Evolutionary conservation across 2,888 invertebrate genomes (phyloP).

Genomic region (Dryobotodes eremita): DNA sequence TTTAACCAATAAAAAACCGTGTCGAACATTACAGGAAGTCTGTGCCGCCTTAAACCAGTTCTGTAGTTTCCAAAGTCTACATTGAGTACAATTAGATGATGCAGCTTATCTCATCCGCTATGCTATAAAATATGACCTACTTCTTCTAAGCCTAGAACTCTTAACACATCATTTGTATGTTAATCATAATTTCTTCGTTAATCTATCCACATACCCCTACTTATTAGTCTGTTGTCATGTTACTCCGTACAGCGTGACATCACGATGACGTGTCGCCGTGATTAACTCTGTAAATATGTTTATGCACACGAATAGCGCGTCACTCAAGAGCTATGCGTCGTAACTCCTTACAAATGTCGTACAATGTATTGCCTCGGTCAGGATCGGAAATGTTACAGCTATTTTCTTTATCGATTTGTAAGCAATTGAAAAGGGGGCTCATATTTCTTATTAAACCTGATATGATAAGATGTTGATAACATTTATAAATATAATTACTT

Average conservation of each 20-base stretch:
- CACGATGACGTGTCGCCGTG: slow-evolving; percentile 64
- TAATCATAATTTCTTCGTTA: slow-evolving; percentile 29
- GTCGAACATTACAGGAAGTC: slow-evolving; percentile 35
- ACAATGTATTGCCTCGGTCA: slow-evolving; percentile 58
- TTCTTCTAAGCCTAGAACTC: neutral
- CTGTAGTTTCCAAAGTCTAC: neutral
- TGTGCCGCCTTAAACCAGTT: slow-evolving; percentile 15
- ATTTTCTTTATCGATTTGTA: slow-evolving; percentile 31
- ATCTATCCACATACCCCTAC: slow-evolving; percentile 17
- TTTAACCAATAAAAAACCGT: slow-evolving; percentile 28
- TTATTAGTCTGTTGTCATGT: slow-evolving; percentile 33
- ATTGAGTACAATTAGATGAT: slow-evolving; percentile 2
- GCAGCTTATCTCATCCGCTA: neutral
- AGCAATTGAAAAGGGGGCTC: neutral
- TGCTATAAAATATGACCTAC: slow-evolving; percentile 2
- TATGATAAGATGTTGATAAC: slow-evolving; percentile 21
- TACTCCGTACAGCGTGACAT: slow-evolving; percentile 62
- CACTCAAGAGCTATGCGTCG: slow-evolving; percentile 51
- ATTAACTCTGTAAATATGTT: slow-evolving; percentile 66
- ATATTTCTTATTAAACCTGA: neutral
- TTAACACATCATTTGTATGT: neutral
- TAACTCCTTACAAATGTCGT: slow-evolving; percentile 33
- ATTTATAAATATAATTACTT: slow-evolving; percentile 6
- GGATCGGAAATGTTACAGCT: slow-evolving; percentile 28
- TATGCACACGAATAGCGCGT: slow-evolving; percentile 51